Evolutionary conservation across 2,113 vertebrate species (phyloP), one percentile per base, ranked within the genome.

Genomic region (Amphilophus citrinellus): DNA sequence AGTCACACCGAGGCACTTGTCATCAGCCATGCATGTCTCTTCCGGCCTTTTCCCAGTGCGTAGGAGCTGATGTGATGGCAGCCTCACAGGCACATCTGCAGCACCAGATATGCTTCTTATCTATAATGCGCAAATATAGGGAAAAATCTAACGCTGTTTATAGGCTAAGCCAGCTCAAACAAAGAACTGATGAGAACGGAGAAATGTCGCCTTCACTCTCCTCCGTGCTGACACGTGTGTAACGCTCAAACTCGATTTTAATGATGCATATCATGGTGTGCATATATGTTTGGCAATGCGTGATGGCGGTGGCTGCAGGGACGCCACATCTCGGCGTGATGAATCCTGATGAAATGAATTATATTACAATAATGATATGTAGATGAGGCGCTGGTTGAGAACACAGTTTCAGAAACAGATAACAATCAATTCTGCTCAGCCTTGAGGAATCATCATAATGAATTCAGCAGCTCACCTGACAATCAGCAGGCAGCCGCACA

Each of bases 41-140:
- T 86, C 79, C 60, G 30, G 86, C 61, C 78, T 79, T 87, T 81
- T 80, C 82, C 75, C 32, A 2, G 53, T 71, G 88, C 3, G 65
- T 84, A 88, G 89, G 90, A 85, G 89, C 86, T 91, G 89, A 94
- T 90, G 90, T 86, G 88, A 91, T 81, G 88, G 83, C 77, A 84
- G 88, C 83, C 92, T 87, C 53, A 22, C 65, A 59, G 89, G 85
- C 85, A 83, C 91, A 91, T 88, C 92, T 92, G 92, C 90, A 83
- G 66, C 73, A 65, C 85, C 84, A 91, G 89, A 94, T 94, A 94
- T 76, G 88, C 84, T 80, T 91, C 92, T 92, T 94, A 94, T 94
- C 93, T 93, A 37, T 92, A 86, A 91, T 80, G 89, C 82, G 68
- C 93, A 90, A 94, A 93, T 92, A 92, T 83, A 73, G 84, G 82